Evolutionary conservation across 2,888 invertebrate genomes (phyloP), one percentile per base, ranked within the genome.

Genomic region (Thyatira batis): DNA sequence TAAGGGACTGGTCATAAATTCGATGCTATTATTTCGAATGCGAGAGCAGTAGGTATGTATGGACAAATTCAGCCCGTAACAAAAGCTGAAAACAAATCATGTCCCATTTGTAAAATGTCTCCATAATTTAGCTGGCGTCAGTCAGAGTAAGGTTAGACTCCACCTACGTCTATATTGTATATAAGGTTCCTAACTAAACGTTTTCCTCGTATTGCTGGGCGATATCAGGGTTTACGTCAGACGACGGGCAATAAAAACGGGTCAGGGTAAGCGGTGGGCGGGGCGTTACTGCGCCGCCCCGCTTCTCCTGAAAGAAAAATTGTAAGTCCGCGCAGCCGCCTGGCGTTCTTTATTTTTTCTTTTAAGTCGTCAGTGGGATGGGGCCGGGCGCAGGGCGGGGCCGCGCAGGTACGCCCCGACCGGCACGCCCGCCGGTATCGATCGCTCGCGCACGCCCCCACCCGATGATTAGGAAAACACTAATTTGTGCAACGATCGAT

Each of bases 301-400:
- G 76, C 82, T 86, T 80, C 85, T 89, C 87, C 85, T 85, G 84
- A 88, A 92, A 92, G 92, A 92, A 92, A 92, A 92, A 91, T 89
- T 80, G 79, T 73, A 71, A 83, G 88, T 84, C 82, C 90, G 91
- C 88, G 89, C 89, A 91, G 89, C 84, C 89, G 90, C 89, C 82
- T 75, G 76, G 76, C 81, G 89, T 89, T 92, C 89, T 92, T 92
- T 91, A 91, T 91, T 92, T 92, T 91, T 91, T 91, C 91, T 91
- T 91, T 81, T 70, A 78, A 89, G 85, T 87, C 81, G 74, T 68
- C 76, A 76, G 82, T 78, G 82, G 82, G 78, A 71, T 73, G 73
- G 78, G 80, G 73, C 68, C 55, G 73, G 73, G 67, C 60, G 80
- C 71, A 76, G 78, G 75, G 79, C 80, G 82, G 84, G 85, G 85